Evolutionary conservation across 2,113 vertebrate species (phyloP).

Genomic region (Dasypus novemcinctus): DNA sequence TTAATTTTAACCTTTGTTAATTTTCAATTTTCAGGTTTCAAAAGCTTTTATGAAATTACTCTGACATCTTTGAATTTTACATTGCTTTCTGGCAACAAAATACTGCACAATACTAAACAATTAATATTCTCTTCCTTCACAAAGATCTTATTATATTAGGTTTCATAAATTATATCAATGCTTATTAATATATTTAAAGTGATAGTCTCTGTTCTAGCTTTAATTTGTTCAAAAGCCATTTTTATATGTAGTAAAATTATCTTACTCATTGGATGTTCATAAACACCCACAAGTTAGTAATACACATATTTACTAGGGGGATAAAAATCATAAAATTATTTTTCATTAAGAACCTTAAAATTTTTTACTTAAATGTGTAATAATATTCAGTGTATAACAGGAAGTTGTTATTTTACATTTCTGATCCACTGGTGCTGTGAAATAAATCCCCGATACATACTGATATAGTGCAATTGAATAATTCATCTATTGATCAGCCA

Average conservation of each 20-base stretch:
- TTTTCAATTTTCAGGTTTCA: constrained; percentile 65
- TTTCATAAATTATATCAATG: neutral
- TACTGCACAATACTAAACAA: neutral
- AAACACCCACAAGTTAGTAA: neutral
- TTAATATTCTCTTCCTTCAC: neutral
- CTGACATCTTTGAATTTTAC: constrained; percentile 32
- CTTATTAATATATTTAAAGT: neutral
- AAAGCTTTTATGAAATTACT: constrained; percentile 27
- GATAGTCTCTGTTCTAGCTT: neutral
- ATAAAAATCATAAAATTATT: neutral
- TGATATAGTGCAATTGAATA: neutral
- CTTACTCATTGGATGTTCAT: neutral
- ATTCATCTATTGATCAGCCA: neutral
- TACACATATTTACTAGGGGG: neutral
- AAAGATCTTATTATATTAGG: neutral
- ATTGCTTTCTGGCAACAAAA: neutral
- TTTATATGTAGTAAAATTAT: neutral
- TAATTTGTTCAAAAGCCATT: neutral
- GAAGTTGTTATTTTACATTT: neutral
- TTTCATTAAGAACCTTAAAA: neutral
- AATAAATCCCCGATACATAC: neutral
- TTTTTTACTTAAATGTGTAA: neutral
- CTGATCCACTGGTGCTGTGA: neutral
- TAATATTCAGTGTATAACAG: neutral
- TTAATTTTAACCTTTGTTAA: constrained; percentile 74